Base-by-base conservation (phyloP, 1,140 invertebrate species). In the Hestina assimilis region DNA sequence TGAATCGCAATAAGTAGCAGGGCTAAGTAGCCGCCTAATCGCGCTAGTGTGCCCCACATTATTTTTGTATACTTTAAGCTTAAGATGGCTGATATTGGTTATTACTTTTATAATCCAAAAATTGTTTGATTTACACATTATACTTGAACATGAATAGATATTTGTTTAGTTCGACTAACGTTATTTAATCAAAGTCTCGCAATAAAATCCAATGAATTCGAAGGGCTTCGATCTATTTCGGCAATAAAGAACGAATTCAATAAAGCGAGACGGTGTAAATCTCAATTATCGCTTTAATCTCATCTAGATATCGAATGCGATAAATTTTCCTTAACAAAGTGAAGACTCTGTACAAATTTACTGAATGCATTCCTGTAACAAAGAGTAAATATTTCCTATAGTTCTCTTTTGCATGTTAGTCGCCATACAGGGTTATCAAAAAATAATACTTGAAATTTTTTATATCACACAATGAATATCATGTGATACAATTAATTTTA, bases 251-350 rank as follows among this genome's bases (percentile, higher is more conserved):
- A 69, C 69, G 75, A 78, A 78, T 78, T 73, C 70, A 78, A 78
- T 78, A 75, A 71, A 53, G 68, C 54, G 59, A 60, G 47, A 28
- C 58, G 51, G 72, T 66, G 75, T 75, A 78, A 73, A 78, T 75
- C 75, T 75, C 70, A 72, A 78, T n/a, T n/a, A n/a, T 66, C 47
- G 46, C 38, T 21, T 21, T 48, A 60, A 54, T 66, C 46, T 73
- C 70, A 71, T 78, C 70, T 70, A 75, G 66, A 72, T 51, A 51
- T 51, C 48, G 48, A n/a, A 51, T 65, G 53, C 43, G 29, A 60
- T 48, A 66, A 69, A 72, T 69, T 66, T 65, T 57, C 57, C 52
- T 55, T 63, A 66, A 68, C 65, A 70, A 68, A 58, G 57, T 66
- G 62, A 31, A 60, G 60, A 67, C 28, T 38, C 33, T 51, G 56